Evolutionary conservation across 2,113 vertebrate species (phyloP).

Genomic region (Caranx melampygus): DNA sequence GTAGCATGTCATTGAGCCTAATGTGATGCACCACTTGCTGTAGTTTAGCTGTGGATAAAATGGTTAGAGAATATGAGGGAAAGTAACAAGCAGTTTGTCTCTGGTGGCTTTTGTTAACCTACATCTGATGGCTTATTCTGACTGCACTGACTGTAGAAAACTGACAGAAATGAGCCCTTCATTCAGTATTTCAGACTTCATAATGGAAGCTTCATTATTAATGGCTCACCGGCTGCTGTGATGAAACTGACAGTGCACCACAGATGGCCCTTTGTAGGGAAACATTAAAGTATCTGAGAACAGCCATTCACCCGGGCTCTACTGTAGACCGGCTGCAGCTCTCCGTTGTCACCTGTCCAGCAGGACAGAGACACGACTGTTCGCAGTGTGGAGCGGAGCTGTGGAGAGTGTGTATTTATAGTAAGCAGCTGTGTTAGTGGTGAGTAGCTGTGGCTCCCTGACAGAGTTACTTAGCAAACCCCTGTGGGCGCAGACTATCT

Average conservation of each 20-base stretch:
- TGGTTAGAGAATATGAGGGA: too few relatives aligned
- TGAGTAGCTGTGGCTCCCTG: conserved; percentile 64
- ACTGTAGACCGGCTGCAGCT: conserved; percentile 13
- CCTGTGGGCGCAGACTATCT: conserved; percentile 63
- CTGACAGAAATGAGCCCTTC: too few relatives aligned
- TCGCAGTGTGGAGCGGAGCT: conserved; percentile 22
- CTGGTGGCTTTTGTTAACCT: too few relatives aligned
- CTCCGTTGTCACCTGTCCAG: conserved; percentile 44
- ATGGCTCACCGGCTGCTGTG: conserved; percentile 42
- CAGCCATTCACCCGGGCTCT: background rate
- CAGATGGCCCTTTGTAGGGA: conserved; percentile 25
- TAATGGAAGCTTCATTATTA: conserved; percentile 66
- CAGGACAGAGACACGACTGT: conserved; percentile 34
- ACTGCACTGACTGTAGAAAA: too few relatives aligned
- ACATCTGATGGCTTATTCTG: too few relatives aligned
- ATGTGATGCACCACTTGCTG: too few relatives aligned
- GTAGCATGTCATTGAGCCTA: too few relatives aligned
- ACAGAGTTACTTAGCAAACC: conserved; percentile 73
- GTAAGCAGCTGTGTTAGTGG: conserved; percentile 48
- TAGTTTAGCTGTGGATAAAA: too few relatives aligned
- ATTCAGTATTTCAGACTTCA: conserved; percentile 31
- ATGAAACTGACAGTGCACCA: conserved; percentile 29
- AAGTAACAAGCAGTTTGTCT: too few relatives aligned
- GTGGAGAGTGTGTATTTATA: conserved; percentile 67
- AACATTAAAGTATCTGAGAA: conserved; percentile 24